phyloP scores from a whole-genome alignment of 1,140 invertebrate genomes.

The Heliconius himera region DNA sequence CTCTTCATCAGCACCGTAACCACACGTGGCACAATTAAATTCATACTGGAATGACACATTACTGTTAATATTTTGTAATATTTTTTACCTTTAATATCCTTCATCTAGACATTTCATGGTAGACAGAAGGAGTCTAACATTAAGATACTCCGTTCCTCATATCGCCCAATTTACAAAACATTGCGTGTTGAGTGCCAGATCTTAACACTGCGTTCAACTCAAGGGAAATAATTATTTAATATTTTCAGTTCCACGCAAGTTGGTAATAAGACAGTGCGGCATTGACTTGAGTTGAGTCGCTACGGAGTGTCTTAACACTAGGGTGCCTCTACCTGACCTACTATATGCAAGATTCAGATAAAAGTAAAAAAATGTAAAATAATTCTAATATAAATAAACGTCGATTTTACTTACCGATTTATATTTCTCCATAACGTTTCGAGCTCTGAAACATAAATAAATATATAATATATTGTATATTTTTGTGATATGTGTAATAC shows the following conservation, averaged over 20 bases:
- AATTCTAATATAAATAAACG: neutral
- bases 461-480: neutral
- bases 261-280: too few species aligned
- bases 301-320: too few species aligned
- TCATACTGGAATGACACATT: slow-evolving; percentile 27
- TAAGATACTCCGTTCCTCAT: too few species aligned
- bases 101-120: neutral
- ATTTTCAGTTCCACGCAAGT: too few species aligned
- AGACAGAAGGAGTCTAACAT: too few species aligned
- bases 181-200: too few species aligned
- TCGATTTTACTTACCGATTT: slow-evolving; percentile 34
- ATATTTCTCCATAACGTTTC: slow-evolving; percentile 55
- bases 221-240: too few species aligned
- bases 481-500: too few species aligned
- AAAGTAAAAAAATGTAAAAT: neutral
- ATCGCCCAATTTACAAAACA: too few species aligned
- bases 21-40: slow-evolving; percentile 47
- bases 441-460: slow-evolving; percentile 54
- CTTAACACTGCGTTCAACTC: too few species aligned
- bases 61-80: neutral
- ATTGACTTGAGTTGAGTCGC: too few species aligned
- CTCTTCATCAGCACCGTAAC: slow-evolving; percentile 45
- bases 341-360: neutral
- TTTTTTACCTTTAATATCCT: neutral
- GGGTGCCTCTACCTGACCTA: too few species aligned